Percentiles rank a stretch among this genome's conserved stretches.
Evolutionary conservation across 1,140 invertebrate genomes (phyloP).

Genomic region (Temnothorax curvispinosus): DNA sequence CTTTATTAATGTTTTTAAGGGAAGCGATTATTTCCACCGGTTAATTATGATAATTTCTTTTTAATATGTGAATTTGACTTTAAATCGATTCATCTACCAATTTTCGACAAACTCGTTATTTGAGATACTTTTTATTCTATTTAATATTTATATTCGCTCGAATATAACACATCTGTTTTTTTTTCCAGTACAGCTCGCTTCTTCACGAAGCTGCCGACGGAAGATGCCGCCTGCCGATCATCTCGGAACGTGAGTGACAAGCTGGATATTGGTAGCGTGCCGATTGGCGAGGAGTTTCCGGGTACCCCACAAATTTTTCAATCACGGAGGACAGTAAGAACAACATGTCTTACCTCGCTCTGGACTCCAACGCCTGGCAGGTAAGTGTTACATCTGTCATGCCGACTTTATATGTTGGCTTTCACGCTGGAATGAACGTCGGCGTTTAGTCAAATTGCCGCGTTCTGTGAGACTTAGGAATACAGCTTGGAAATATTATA

Average conservation of each 20-base stretch:
- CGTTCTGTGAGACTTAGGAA: background rate
- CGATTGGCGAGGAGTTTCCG: constrained; percentile 41
- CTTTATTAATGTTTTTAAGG: background rate
- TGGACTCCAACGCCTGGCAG: constrained; percentile 85
- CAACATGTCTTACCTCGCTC: constrained; percentile 85
- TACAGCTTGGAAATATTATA: background rate
- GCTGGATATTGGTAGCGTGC: constrained; percentile 62
- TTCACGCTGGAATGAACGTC: background rate
- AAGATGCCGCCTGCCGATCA: constrained; percentile 71
- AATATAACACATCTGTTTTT: constrained; percentile 38
- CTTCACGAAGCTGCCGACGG: constrained; percentile 64
- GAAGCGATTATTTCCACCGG: background rate
- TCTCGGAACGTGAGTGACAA: constrained; percentile 78
- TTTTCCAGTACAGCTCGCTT: constrained; percentile 60
- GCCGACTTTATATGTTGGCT: background rate
- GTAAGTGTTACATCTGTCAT: constrained; percentile 76
- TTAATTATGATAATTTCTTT: background rate
- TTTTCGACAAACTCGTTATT: background rate
- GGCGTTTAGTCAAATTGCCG: background rate
- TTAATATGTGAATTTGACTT: background rate
- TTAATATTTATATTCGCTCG: too few species aligned
- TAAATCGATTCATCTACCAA: background rate
- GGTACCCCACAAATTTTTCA: constrained; percentile 55
- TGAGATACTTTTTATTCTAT: background rate
- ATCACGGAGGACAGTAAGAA: constrained; percentile 76